Evolutionary conservation across 2,888 invertebrate genomes (phyloP).

Genomic region (Eueremaeus valkanovi): DNA sequence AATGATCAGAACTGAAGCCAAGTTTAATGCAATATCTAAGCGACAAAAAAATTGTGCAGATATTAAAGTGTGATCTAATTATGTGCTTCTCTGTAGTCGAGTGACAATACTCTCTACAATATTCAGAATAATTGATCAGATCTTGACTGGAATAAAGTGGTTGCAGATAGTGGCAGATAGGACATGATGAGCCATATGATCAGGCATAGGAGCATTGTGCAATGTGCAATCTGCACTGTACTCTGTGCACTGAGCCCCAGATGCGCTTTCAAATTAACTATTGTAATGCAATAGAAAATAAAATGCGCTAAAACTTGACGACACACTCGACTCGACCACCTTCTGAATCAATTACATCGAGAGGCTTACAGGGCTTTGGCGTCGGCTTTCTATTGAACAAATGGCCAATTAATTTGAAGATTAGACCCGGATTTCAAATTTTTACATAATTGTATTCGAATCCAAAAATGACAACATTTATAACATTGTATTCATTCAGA

Average conservation of each 20-base stretch:
- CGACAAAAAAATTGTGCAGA: conserved; percentile 3
- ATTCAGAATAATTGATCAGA: conserved; percentile 13
- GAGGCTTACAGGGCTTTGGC: conserved; percentile 16
- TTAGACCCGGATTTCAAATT: conserved; percentile 13
- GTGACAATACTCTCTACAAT: too few species aligned
- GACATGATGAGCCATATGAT: not conserved
- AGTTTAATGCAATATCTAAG: not conserved
- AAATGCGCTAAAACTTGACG: conserved; percentile 4
- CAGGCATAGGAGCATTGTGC: too few species aligned
- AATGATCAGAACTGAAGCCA: not conserved
- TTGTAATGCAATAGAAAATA: conserved; percentile 2
- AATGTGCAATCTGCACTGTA: too few species aligned
- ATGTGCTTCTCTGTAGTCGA: conserved; percentile 26
- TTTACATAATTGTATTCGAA: conserved; percentile 27
- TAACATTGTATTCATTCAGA: not conserved
- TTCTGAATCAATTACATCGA: conserved; percentile 26
- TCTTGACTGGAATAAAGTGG: not conserved
- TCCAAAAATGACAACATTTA: conserved; percentile 16
- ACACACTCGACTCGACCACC: conserved; percentile 1
- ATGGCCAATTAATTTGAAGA: conserved; percentile 26
- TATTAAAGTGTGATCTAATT: conserved; percentile 25
- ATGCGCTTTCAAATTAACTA: conserved; percentile 21
- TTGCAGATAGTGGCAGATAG: too few species aligned
- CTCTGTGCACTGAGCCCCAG: not conserved
- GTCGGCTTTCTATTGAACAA: not conserved